Conservation (phyloP, 2,888 invertebrate genomes). For the Agrotis exclamationis region DNA sequence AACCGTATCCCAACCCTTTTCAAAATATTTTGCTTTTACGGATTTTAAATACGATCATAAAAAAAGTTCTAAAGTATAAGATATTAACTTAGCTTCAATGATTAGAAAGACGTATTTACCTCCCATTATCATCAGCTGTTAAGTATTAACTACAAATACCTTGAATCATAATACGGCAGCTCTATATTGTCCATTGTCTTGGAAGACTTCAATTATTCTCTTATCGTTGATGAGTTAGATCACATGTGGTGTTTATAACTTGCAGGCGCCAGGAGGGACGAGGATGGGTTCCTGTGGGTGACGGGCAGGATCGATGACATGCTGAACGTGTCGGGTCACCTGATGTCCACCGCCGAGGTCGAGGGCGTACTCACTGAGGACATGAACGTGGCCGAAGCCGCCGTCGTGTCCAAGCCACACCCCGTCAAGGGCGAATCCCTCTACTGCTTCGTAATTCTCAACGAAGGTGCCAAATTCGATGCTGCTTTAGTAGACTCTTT, state of each 20-base stretch:
- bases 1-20: not conserved
- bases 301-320: conserved; percentile 99
- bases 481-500: conserved; percentile 93
- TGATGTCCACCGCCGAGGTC: conserved; percentile 99
- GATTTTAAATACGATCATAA: too few relatives aligned
- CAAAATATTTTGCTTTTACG: conserved; percentile 23
- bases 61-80: not conserved
- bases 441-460: conserved; percentile 99
- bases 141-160: not conserved
- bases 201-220: not conserved
- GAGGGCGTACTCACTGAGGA: conserved; percentile 96
- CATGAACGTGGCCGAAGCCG: conserved; percentile 96
- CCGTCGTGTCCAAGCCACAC: conserved; percentile 98
- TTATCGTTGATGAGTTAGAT: not conserved
- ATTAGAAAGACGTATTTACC: not conserved
- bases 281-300: conserved; percentile 98
- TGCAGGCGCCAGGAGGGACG: conserved; percentile 96
- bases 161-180: not conserved
- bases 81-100: not conserved
- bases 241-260: conserved; percentile 18
- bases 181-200: not conserved
- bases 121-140: not conserved
- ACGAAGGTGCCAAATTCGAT: conserved; percentile 94
- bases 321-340: conserved; percentile 99
- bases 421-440: conserved; percentile 98